Evolutionary conservation across 2,888 invertebrate species (phyloP).

Genomic region (Marasmarcha lunaedactyla): DNA sequence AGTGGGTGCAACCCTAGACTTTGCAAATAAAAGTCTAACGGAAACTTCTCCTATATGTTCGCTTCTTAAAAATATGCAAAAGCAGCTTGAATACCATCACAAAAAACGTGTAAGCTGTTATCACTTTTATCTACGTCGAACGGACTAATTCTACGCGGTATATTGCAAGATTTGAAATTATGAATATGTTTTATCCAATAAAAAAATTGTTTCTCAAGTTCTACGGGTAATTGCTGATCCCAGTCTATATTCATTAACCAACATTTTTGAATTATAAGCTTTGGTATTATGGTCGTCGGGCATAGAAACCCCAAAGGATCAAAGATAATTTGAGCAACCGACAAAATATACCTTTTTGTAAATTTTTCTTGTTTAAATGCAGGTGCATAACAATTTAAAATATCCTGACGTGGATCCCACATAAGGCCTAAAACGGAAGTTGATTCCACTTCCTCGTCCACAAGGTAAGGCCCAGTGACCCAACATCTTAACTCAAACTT

Average conservation of each 20-base stretch:
- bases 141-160: slow-evolving; percentile 1
- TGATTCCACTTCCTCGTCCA: slow-evolving; percentile 3
- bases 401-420: slow-evolving; percentile 4
- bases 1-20: no score
- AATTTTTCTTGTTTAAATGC: not conserved
- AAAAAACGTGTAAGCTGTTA: slow-evolving; percentile 8
- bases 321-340: slow-evolving; percentile 8
- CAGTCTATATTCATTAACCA: slow-evolving; percentile 4
- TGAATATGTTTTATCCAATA: slow-evolving; percentile 4
- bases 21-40: no score
- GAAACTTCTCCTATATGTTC: no score
- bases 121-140: not conserved
- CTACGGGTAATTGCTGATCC: slow-evolving; percentile 6
- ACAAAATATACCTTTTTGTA: slow-evolving; percentile 5
- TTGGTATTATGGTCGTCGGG: slow-evolving; percentile 5
- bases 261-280: slow-evolving; percentile 6
- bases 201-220: slow-evolving; percentile 1
- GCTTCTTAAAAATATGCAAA: slow-evolving; percentile 6
- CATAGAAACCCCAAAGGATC: slow-evolving; percentile 7
- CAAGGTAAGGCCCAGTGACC: slow-evolving; percentile 4
- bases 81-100: slow-evolving; percentile 7
- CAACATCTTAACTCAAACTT: slow-evolving; percentile 8
- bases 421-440: slow-evolving; percentile 7
- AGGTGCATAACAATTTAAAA: slow-evolving; percentile 1
- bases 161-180: slow-evolving; percentile 3